These are phyloP conservation scores for Elmis aenea DNA, from an alignment of 2,888 invertebrate species.

Conservation along the genomic window DNA sequence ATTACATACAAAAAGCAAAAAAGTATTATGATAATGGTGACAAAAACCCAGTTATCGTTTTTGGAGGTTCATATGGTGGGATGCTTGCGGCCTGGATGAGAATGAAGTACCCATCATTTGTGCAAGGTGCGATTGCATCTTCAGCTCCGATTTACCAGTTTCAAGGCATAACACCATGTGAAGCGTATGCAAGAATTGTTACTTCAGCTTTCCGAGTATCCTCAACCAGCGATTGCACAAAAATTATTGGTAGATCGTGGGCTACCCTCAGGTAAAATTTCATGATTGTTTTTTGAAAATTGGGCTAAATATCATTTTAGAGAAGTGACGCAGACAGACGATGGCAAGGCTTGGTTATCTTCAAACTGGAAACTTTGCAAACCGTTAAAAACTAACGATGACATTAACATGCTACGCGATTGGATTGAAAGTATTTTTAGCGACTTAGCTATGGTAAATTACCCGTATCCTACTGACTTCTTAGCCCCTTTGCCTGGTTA, in stretches of 20 bases:
- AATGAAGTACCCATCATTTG: conserved; percentile 89
- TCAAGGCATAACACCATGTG: conserved; percentile 71
- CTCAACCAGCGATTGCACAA: conserved; percentile 54
- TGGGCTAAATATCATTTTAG: conserved; percentile 35
- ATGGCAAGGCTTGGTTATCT: conserved; percentile 66
- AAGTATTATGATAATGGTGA: conserved; percentile 28
- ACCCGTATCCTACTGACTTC: conserved; percentile 85
- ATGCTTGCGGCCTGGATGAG: conserved; percentile 96
- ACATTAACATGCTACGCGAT: conserved; percentile 56
- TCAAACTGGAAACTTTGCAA: conserved; percentile 73
- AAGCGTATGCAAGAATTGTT: conserved; percentile 69
- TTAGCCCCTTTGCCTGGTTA: conserved; percentile 76
- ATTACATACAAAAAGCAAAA: conserved; percentile 49
- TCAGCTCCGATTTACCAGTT: conserved; percentile 92
- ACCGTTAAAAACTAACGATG: conserved; percentile 55
- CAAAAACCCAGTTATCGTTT: conserved; percentile 74
- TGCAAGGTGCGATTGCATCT: conserved; percentile 84
- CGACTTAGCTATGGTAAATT: conserved; percentile 90
- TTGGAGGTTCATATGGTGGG: conserved; percentile 91
- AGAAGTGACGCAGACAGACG: conserved; percentile 52
- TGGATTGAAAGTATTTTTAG: conserved; percentile 71
- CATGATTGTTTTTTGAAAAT: conserved; percentile 1
- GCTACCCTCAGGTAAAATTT: conserved; percentile 58
- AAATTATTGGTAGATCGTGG: conserved; percentile 77
- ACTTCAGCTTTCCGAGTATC: conserved; percentile 65